phyloP scores from a whole-genome alignment of 2,113 vertebrate species.

The Heliornis fulica region DNA sequence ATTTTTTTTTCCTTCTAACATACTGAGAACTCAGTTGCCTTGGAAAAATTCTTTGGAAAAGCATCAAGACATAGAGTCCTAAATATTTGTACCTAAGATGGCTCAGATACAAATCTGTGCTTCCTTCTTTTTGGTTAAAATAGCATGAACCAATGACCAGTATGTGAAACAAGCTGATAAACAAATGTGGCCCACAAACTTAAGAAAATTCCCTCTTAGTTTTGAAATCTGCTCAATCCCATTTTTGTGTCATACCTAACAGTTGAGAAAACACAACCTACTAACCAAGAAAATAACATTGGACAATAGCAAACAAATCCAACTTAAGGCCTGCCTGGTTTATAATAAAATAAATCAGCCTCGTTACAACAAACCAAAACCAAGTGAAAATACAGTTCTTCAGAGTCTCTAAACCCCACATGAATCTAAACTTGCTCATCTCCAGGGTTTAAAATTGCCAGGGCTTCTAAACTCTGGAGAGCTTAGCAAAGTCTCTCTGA shows the following conservation, averaged over 20 bases:
- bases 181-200: not conserved
- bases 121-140: not conserved
- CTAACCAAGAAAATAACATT: not conserved
- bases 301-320: not conserved
- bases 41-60: not conserved
- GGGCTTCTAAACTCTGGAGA: not conserved
- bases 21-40: not conserved
- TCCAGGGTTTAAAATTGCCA: not conserved
- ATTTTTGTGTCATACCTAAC: not conserved
- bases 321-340: not conserved
- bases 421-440: not conserved
- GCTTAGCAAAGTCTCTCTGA: not conserved
- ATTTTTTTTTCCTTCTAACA: not conserved
- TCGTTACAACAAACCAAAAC: not conserved
- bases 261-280: not conserved
- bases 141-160: not conserved
- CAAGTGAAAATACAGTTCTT: not conserved
- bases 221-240: not conserved
- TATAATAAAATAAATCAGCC: not conserved
- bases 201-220: not conserved
- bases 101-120: not conserved
- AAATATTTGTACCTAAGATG: not conserved
- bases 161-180: not conserved
- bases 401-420: not conserved
- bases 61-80: not conserved